Conservation (phyloP, 53 echinoderm and acorn worm species). For the Holothuria leucospilota region DNA sequence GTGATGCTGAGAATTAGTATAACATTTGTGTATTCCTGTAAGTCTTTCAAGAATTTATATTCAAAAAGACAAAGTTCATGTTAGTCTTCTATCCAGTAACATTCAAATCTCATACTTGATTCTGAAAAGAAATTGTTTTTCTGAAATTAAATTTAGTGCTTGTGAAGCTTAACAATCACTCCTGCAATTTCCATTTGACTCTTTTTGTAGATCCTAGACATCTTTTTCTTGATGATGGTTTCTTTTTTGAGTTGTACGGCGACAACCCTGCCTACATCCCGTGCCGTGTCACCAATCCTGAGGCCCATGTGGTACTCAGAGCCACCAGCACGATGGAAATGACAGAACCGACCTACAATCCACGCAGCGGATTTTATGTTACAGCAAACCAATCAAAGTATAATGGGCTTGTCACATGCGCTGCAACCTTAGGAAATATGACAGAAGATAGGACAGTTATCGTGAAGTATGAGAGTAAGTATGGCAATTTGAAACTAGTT, state of each 20-base stretch:
- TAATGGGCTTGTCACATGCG: slow-evolving; percentile 64
- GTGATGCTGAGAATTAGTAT: too few species aligned
- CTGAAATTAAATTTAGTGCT: too few species aligned
- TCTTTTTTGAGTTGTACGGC: background rate
- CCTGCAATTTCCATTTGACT: background rate
- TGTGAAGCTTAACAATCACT: too few species aligned
- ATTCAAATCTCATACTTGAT: too few species aligned
- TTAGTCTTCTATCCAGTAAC: too few species aligned
- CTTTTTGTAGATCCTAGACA: background rate
- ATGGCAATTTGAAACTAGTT: too few species aligned
- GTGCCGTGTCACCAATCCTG: slow-evolving; percentile 73
- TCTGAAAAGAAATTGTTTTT: too few species aligned
- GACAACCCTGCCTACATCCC: slow-evolving; percentile 63
- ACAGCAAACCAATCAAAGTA: slow-evolving; percentile 61
- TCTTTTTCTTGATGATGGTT: background rate
- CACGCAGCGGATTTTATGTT: slow-evolving; percentile 65
- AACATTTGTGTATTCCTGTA: too few species aligned
- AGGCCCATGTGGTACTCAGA: slow-evolving; percentile 50
- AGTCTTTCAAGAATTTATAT: too few species aligned
- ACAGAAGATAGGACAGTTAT: slow-evolving; percentile 46
- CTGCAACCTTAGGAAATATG: slow-evolving; percentile 57
- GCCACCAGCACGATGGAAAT: slow-evolving; percentile 21
- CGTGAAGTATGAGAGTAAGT: slow-evolving; percentile 73
- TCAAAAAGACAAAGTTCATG: too few species aligned
- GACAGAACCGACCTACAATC: slow-evolving; percentile 49